Evolutionary conservation across 2,113 vertebrate species (phyloP), one percentile per base, ranked within the genome.

Genomic region (Tympanuchus pallidicinctus): DNA sequence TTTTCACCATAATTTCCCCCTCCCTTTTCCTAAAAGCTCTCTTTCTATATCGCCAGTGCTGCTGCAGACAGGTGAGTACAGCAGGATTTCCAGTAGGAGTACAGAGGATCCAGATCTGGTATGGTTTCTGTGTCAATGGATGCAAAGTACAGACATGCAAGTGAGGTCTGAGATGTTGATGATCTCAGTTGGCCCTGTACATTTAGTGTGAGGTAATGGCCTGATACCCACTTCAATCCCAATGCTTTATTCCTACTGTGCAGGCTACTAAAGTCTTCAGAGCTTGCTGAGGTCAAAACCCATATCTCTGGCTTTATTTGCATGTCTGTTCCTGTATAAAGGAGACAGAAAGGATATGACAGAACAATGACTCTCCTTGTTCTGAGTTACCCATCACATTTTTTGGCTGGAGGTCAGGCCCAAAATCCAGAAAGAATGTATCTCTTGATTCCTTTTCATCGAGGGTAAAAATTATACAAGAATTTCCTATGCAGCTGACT

Each of bases 381-480:
- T 92, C 79, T 93, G 38, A 66, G 6, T 80, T 16, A 52, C 19
- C 10, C 17, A 47, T 81, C 30, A 19, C n/a, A 27, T 21, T 14
- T 72, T 94, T 52, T 54, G 6, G 6, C 48, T 69, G 52, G 36
- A 14, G 36, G 89, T 91, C 88, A 94, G 45, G 36, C 65, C n/a
- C n/a, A 52, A 78, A 86, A 81, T 79, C 57, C 52, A 24, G 60
- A 57, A 60, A 66, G 38, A 77, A 8, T 11, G 9, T 64, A 45
- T 84, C 91, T 93, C 69, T 54, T 91, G 32, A 24, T 72, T 89
- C 52, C 36, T 48, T 32, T 69, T 93, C n/a, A 69, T 72, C 71
- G 78, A 82, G 73, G 11, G 14, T 77, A 75, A 73, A 95, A 93
- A 65, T 90, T 81, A 52, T 40, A 82, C 82, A 66, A 42, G 54